phyloP scores from a whole-genome alignment of 2,113 vertebrate species.

The Tragelaphus imberbis region DNA sequence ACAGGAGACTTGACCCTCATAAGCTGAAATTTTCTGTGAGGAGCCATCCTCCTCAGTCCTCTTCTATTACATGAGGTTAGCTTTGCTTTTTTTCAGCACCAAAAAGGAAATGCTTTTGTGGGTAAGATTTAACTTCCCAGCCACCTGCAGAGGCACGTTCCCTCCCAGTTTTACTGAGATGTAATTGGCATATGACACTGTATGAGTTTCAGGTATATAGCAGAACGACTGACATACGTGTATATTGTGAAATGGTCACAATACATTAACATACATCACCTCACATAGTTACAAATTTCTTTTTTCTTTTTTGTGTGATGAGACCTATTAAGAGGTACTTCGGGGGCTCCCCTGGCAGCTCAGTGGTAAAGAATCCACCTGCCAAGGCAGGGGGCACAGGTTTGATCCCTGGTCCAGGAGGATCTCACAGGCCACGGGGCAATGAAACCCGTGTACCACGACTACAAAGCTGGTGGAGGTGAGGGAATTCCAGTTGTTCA shows the following conservation, averaged over 20 bases:
- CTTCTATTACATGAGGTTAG: accelerated
- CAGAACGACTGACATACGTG: background rate
- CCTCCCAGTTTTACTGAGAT: background rate
- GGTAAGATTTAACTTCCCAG: background rate
- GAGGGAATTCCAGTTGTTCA: background rate
- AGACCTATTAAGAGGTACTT: background rate
- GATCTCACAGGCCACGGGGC: background rate
- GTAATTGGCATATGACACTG: background rate
- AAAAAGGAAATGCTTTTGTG: background rate
- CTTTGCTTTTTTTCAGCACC: background rate
- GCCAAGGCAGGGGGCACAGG: background rate
- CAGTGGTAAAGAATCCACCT: background rate
- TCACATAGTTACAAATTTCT: background rate
- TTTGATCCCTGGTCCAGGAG: background rate
- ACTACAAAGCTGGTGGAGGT: background rate
- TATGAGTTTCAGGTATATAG: background rate
- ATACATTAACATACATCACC: background rate
- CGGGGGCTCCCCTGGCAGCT: background rate
- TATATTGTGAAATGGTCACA: no score
- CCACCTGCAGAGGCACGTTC: background rate
- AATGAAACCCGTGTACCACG: background rate
- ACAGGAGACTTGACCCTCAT: accelerated
- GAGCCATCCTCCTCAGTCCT: accelerated
- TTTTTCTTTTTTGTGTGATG: background rate
- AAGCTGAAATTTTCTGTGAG: background rate